phyloP scores from a whole-genome alignment of 1,140 invertebrate genomes.

The Caenorhabditis tropicalis region DNA sequence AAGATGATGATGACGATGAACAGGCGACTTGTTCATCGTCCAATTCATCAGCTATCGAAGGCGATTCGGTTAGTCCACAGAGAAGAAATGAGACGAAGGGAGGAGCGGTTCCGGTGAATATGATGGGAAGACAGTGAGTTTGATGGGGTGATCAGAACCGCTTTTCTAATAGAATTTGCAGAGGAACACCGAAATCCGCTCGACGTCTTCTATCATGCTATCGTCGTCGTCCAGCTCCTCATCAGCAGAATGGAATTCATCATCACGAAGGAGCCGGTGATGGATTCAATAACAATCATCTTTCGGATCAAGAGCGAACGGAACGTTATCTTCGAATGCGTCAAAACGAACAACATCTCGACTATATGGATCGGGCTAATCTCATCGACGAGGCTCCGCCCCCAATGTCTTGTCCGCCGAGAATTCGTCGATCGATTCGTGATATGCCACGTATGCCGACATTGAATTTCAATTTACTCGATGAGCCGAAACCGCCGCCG shows the following conservation, averaged over 20 bases:
- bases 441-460: not conserved
- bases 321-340: not conserved
- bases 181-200: not conserved
- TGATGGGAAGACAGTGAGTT: not conserved
- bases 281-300: not conserved
- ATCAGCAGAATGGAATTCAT: not conserved
- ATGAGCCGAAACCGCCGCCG: not conserved
- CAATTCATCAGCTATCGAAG: conserved; percentile 11
- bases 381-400: conserved; percentile 4
- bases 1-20: not conserved
- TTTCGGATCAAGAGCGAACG: not conserved
- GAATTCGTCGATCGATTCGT: not conserved
- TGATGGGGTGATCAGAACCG: not conserved
- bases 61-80: not conserved
- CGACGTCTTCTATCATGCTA: not conserved
- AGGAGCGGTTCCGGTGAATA: not conserved
- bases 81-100: not conserved
- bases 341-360: not conserved
- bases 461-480: not conserved
- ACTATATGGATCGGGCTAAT: not conserved
- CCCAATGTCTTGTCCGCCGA: conserved; percentile 7
- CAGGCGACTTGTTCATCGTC: conserved; percentile 7
- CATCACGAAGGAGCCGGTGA: not conserved
- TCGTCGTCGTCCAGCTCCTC: not conserved
- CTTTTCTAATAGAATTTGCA: not conserved